Conservation (phyloP, 1,140 invertebrate species). For the Nixonia krombeini region DNA sequence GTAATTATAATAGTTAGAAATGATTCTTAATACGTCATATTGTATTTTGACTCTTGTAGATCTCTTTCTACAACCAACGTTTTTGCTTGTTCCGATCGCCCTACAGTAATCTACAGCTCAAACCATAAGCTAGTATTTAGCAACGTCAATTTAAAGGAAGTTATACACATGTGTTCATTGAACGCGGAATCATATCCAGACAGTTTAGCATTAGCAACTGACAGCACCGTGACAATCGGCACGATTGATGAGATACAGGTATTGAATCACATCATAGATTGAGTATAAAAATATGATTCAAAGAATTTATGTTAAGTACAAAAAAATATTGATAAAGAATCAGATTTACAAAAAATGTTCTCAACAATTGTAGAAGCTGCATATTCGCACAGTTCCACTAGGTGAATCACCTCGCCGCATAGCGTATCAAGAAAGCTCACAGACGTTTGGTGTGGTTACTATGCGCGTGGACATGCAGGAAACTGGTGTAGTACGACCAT, state of each 20-base stretch:
- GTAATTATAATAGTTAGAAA: too few species aligned
- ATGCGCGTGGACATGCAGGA: slow-evolving; percentile 87
- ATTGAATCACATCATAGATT: too few species aligned
- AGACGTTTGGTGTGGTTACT: slow-evolving; percentile 95
- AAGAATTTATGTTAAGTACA: too few species aligned
- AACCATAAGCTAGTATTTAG: slow-evolving; percentile 99
- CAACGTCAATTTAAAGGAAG: slow-evolving; percentile 98
- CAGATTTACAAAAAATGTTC: too few species aligned
- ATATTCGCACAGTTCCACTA: slow-evolving; percentile 94
- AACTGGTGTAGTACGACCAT: slow-evolving; percentile 77
- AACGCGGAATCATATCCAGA: slow-evolving; percentile 96
- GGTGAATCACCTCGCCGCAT: slow-evolving; percentile 95
- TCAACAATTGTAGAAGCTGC: too few species aligned
- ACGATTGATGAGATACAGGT: slow-evolving; percentile 99
- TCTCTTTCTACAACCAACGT: slow-evolving; percentile 96
- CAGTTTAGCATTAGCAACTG: slow-evolving; percentile 94
- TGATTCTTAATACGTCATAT: too few species aligned
- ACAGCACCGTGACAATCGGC: slow-evolving; percentile 94
- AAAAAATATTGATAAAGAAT: too few species aligned
- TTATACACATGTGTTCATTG: slow-evolving; percentile 98
- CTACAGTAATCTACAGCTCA: slow-evolving; percentile 98
- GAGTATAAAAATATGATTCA: too few species aligned
- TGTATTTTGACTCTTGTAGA: too few species aligned
- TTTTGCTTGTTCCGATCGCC: slow-evolving; percentile 98
- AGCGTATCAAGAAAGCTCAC: slow-evolving; percentile 94